Percentiles rank a stretch among this genome's conserved stretches.
Conservation (phyloP, 2,888 invertebrate species). For the Vesta saturnalis region DNA sequence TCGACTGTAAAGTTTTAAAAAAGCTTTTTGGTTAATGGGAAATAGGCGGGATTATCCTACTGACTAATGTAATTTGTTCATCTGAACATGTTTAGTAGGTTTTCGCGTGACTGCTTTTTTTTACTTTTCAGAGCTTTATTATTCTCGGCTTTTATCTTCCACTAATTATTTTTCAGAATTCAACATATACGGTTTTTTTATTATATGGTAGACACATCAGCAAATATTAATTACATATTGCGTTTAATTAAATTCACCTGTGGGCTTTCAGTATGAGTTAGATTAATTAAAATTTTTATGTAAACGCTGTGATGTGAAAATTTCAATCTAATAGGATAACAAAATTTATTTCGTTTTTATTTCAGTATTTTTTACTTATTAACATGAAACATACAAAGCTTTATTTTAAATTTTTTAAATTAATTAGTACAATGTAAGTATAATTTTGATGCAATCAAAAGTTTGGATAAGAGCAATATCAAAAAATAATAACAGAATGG, state of each 20-base stretch:
- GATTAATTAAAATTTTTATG: conserved; percentile 25
- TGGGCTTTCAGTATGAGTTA: conserved; percentile 25
- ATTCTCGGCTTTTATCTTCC: conserved; percentile 61
- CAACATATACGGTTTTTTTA: conserved; percentile 40
- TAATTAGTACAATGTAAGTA: too few species aligned
- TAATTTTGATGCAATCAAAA: too few species aligned
- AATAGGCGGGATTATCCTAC: conserved; percentile 58
- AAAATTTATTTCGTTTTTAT: not conserved
- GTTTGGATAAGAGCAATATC: too few species aligned
- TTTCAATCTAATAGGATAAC: conserved; percentile 1
- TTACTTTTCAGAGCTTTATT: conserved; percentile 56
- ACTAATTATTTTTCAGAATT: conserved; percentile 62
- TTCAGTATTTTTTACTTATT: too few species aligned
- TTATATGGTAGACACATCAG: conserved; percentile 21
- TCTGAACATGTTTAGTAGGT: conserved; percentile 62
- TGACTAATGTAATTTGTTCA: conserved; percentile 63
- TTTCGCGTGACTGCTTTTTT: conserved; percentile 60
- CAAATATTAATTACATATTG: conserved; percentile 45
- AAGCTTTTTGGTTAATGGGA: conserved; percentile 63
- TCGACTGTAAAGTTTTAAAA: conserved; percentile 52
- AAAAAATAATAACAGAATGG: too few species aligned
- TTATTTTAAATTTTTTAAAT: too few species aligned
- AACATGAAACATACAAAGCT: too few species aligned
- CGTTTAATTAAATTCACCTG: conserved; percentile 44
- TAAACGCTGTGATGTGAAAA: conserved; percentile 21